phyloP scores from a whole-genome alignment of 2,888 invertebrate species.

The Ectobius pallidus region DNA sequence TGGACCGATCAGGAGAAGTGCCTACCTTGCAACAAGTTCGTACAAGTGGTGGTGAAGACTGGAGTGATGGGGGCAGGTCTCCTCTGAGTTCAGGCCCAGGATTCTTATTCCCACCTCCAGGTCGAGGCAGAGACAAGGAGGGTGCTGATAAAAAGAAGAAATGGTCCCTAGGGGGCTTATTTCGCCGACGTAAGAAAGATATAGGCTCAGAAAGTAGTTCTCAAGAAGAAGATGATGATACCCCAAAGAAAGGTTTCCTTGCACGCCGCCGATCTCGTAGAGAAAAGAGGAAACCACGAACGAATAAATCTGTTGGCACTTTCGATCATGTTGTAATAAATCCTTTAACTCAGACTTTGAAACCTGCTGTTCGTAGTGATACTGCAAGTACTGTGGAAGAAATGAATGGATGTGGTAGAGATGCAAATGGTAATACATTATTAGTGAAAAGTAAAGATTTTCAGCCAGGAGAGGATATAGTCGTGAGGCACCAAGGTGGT shows the following conservation, averaged over 20 bases:
- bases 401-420: constrained; percentile 9
- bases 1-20: constrained; percentile 24
- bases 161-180: constrained; percentile 82
- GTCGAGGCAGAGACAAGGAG: constrained; percentile 51
- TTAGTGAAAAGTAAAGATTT: not conserved
- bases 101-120: constrained; percentile 2
- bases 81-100: constrained; percentile 3
- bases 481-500: constrained; percentile 1
- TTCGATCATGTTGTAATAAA: constrained; percentile 70
- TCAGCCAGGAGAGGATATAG: not conserved
- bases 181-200: constrained; percentile 73
- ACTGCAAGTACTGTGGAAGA: not conserved
- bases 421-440: not conserved
- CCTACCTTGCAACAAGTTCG: constrained; percentile 13
- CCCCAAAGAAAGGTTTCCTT: constrained; percentile 53
- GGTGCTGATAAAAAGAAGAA: constrained; percentile 68
- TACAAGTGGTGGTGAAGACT: constrained; percentile 20
- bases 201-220: constrained; percentile 65
- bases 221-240: constrained; percentile 57
- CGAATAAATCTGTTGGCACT: constrained; percentile 60
- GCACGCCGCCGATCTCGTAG: constrained; percentile 50
- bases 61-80: not conserved
- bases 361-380: constrained; percentile 42
- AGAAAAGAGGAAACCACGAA: constrained; percentile 60
- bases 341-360: constrained; percentile 48